Conservation (phyloP, 2,797 vertebrate genomes). For the Phylloscopus collybita region DNA sequence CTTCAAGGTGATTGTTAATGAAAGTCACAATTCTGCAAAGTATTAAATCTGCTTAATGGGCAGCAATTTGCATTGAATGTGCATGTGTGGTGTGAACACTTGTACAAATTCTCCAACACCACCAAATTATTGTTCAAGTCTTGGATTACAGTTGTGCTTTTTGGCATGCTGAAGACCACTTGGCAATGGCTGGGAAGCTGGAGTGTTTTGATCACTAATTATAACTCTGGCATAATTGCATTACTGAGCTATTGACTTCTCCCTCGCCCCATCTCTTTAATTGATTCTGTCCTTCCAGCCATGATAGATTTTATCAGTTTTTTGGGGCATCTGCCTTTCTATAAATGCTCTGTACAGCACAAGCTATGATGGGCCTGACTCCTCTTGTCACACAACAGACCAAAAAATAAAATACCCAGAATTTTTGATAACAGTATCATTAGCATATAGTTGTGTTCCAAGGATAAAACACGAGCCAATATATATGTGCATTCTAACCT, state of each 20-base stretch:
- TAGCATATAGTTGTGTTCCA: not conserved
- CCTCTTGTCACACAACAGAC: not conserved
- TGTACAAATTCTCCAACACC: not conserved
- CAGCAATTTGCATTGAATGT: not conserved
- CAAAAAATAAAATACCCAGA: not conserved
- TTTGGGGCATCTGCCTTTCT: not conserved
- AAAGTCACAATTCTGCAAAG: not conserved
- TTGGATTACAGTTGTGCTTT: not conserved
- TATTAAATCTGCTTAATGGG: not conserved
- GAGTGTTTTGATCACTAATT: not conserved
- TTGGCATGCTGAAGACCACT: not conserved
- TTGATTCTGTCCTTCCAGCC: not conserved
- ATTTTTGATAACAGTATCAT: not conserved
- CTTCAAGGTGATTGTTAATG: not conserved
- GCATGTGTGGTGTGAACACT: not conserved
- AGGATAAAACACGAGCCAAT: not conserved
- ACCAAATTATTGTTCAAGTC: not conserved
- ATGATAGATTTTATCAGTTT: not conserved
- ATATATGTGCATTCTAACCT: not conserved
- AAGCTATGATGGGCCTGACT: not conserved
- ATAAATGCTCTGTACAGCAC: not conserved
- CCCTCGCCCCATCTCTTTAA: not conserved
- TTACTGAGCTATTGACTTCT: not conserved
- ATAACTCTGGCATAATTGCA: not conserved
- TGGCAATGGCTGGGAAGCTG: constrained; percentile 7